Evolutionary conservation across 2,113 vertebrate genomes (phyloP).

Genomic region (Miniopterus natalensis): DNA sequence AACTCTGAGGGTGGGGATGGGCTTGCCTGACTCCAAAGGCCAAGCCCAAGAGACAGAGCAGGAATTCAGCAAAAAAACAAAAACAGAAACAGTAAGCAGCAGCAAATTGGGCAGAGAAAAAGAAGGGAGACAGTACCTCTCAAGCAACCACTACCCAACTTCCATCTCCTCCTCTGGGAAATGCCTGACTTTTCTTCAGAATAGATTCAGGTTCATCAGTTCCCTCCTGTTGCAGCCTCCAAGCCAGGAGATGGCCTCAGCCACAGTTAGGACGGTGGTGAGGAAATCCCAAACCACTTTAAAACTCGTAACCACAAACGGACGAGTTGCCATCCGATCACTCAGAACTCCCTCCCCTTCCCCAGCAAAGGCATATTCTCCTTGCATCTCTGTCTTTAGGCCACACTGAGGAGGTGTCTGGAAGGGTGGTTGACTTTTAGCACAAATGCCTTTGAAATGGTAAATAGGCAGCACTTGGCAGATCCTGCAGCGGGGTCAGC

Average conservation of each 20-base stretch:
- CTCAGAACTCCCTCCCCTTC: not conserved
- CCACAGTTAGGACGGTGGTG: not conserved
- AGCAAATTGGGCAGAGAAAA: not conserved
- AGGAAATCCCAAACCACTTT: not conserved
- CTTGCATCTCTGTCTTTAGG: not conserved
- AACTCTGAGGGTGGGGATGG: not conserved
- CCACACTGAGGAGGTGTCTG: not conserved
- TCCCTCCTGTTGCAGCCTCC: not conserved
- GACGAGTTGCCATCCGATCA: not conserved
- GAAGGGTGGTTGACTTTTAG: not conserved
- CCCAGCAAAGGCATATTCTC: not conserved
- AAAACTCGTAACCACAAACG: not conserved
- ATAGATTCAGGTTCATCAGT: not conserved
- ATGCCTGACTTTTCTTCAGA: not conserved
- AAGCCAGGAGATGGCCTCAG: not conserved
- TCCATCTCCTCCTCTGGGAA: not conserved
- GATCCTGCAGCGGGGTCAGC: not conserved
- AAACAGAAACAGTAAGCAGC: not conserved
- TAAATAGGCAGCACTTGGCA: not conserved
- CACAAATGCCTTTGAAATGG: constrained; percentile 20
- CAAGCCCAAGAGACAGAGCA: not conserved
- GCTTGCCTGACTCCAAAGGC: not conserved
- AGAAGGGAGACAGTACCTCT: not conserved
- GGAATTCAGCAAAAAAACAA: not conserved
- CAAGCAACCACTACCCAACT: not conserved